Percentiles rank a stretch among this genome's conserved stretches.
phyloP scores from a whole-genome alignment of 2,113 vertebrate species.

The Catharus fuscescens region DNA sequence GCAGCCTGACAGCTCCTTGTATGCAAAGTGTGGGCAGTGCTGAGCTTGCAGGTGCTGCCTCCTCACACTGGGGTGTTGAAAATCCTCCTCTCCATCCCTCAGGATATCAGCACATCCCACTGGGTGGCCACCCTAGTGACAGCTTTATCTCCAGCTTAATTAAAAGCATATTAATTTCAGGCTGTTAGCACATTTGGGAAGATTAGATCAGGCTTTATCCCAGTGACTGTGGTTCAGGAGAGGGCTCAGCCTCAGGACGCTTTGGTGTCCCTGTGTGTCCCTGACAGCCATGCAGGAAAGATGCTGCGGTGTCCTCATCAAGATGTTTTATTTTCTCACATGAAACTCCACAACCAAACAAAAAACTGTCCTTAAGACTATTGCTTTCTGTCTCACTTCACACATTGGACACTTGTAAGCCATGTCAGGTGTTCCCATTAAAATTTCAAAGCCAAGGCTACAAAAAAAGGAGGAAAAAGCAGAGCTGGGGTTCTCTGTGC shows the following conservation, averaged over 20 bases:
- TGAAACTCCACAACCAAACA: background rate
- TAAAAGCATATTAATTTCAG: conserved; percentile 18
- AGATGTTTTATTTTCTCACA: background rate
- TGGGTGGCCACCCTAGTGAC: background rate
- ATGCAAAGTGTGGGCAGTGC: background rate
- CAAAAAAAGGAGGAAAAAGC: background rate
- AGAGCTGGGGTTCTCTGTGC: background rate
- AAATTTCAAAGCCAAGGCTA: background rate
- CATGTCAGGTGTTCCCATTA: accelerated
- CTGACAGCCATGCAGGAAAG: background rate
- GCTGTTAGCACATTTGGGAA: background rate
- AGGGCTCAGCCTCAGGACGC: background rate
- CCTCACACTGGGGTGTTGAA: background rate
- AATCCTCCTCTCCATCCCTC: background rate
- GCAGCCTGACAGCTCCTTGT: background rate
- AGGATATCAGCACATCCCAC: background rate
- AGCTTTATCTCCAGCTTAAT: conserved; percentile 13
- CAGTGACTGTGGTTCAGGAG: background rate
- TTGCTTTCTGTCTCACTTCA: background rate
- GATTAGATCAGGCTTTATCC: conserved; percentile 21
- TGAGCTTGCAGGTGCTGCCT: conserved; percentile 1
- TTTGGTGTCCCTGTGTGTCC: background rate
- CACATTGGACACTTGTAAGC: background rate
- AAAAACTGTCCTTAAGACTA: background rate
- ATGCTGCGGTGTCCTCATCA: background rate